phyloP scores from a whole-genome alignment of 1,140 invertebrate species.

The Pseudomyrmex flavicornis region DNA sequence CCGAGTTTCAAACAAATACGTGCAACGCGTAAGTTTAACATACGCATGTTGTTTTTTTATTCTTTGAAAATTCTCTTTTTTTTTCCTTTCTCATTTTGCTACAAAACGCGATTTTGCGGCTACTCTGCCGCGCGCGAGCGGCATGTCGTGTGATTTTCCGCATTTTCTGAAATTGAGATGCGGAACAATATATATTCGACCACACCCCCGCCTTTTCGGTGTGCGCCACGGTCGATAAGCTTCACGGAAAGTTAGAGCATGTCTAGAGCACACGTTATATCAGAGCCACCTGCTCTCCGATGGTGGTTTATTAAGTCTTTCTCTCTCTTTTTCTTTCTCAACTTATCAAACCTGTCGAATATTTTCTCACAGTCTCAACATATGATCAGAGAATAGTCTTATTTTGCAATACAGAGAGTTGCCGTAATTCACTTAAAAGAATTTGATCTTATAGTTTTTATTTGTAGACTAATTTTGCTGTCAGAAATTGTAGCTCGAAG shows the following conservation, averaged over 20 bases:
- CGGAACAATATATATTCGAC: conserved; percentile 56
- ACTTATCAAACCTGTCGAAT: background rate
- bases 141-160: background rate
- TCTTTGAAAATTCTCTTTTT: too few relatives aligned
- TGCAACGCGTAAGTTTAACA: too few relatives aligned
- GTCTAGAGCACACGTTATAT: conserved; percentile 49
- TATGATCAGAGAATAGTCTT: too few relatives aligned
- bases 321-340: too few relatives aligned
- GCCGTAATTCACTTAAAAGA: too few relatives aligned
- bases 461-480: too few relatives aligned
- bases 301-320: background rate
- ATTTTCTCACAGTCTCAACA: background rate
- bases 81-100: background rate
- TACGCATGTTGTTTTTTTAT: too few relatives aligned
- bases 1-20: too few relatives aligned
- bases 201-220: conserved; percentile 66
- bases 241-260: conserved; percentile 41
- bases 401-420: too few relatives aligned
- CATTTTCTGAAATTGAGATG: background rate
- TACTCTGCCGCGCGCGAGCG: background rate
- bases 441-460: too few relatives aligned
- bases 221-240: conserved; percentile 63
- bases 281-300: conserved; percentile 16
- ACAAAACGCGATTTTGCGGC: background rate
- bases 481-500: too few relatives aligned